Percentiles rank a stretch among this genome's conserved stretches.
Conservation (phyloP, 2,113 vertebrate genomes). For the Lates calcarifer region DNA sequence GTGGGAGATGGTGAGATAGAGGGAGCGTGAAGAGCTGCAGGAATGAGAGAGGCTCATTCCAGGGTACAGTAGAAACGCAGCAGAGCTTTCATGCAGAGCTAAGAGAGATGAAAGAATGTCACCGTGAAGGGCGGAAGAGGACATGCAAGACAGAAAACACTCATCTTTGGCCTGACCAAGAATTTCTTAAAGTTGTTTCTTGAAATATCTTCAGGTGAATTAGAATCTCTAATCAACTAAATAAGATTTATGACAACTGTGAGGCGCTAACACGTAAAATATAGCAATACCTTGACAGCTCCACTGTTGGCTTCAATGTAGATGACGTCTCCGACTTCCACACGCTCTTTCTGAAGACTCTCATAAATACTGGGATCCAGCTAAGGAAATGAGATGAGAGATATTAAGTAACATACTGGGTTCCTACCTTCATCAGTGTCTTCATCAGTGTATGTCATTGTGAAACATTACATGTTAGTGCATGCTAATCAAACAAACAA, state of each 20-base stretch:
- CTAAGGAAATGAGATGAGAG: constrained; percentile 77
- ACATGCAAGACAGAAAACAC: constrained; percentile 8
- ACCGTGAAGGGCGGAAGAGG: constrained; percentile 45
- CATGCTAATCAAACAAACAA: too few species aligned
- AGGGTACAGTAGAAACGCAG: constrained; percentile 64
- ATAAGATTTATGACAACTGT: background rate
- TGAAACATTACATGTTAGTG: background rate
- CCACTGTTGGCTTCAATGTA: constrained; percentile 99
- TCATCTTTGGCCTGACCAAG: background rate
- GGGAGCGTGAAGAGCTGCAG: constrained; percentile 56
- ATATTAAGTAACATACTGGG: background rate
- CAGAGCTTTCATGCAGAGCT: constrained; percentile 56
- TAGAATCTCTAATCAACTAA: background rate
- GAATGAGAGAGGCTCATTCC: constrained; percentile 77
- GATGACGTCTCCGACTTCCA: constrained; percentile 98
- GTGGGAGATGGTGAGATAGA: constrained; percentile 74
- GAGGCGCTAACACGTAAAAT: background rate
- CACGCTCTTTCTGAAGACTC: constrained; percentile 97
- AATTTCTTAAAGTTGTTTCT: background rate
- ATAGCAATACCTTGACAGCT: constrained; percentile 92
- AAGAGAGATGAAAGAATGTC: constrained; percentile 60
- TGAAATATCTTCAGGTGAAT: background rate
- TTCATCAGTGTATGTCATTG: too few species aligned
- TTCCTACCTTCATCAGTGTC: background rate
- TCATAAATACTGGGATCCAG: constrained; percentile 99